Conservation (phyloP, 2,797 vertebrate species). For the Pseudochaenichthys georgianus region DNA sequence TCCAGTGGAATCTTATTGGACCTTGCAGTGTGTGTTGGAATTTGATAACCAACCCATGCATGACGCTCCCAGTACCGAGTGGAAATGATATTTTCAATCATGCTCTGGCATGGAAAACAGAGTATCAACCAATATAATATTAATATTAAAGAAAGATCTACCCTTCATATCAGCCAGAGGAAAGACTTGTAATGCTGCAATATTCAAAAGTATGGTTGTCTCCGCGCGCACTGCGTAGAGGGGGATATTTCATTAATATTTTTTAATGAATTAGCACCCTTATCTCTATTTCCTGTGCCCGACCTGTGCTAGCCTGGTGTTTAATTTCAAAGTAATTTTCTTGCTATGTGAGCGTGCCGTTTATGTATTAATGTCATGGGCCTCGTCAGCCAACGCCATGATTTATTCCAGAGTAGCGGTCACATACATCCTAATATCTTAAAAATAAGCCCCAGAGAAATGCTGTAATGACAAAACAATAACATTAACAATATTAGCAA, state of each 20-base stretch:
- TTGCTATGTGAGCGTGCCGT: slow-evolving; percentile 77
- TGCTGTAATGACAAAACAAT: slow-evolving; percentile 80
- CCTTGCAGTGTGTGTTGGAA: slow-evolving; percentile 70
- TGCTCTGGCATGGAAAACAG: slow-evolving; percentile 61
- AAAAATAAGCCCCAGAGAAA: slow-evolving; percentile 79
- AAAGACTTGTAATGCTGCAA: slow-evolving; percentile 74
- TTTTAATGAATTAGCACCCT: slow-evolving; percentile 85
- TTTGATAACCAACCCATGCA: slow-evolving; percentile 74
- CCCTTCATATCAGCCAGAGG: slow-evolving; percentile 74
- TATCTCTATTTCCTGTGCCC: slow-evolving; percentile 80
- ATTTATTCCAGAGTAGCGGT: slow-evolving; percentile 77
- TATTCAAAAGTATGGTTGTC: slow-evolving; percentile 75
- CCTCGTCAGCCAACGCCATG: slow-evolving; percentile 72
- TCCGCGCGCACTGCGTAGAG: slow-evolving; percentile 53
- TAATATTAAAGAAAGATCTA: slow-evolving; percentile 73
- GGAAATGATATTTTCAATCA: slow-evolving; percentile 79
- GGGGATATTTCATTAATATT: slow-evolving; percentile 86
- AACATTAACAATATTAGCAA: slow-evolving; percentile 83
- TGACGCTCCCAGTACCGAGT: slow-evolving; percentile 66
- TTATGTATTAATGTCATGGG: slow-evolving; percentile 84
- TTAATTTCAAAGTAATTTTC: slow-evolving; percentile 88
- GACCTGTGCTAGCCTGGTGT: slow-evolving; percentile 82
- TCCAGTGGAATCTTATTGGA: slow-evolving; percentile 65
- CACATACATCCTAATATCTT: slow-evolving; percentile 78
- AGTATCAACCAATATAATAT: slow-evolving; percentile 69